Base-by-base conservation (phyloP, 2,888 invertebrate species). In the Thymelicus lineola region DNA sequence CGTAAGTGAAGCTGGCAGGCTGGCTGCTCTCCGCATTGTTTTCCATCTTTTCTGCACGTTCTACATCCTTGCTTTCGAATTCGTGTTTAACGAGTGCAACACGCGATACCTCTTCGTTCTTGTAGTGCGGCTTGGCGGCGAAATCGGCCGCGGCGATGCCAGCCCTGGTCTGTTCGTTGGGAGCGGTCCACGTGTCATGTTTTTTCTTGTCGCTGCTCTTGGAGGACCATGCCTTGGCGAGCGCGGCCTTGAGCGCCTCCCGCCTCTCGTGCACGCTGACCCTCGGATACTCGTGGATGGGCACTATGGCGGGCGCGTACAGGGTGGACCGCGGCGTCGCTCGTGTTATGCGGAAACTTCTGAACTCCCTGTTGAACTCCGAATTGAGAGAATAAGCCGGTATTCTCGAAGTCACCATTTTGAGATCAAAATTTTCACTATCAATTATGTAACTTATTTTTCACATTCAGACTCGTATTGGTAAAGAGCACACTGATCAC, bases 401-500 rank as follows among this genome's bases (percentile, higher is more conserved):
- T 91, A 95, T 94, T 85, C 95, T 94, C 86, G 95, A 95, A 85
- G 95, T 95, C 87, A 95, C 95, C 95, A 95, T 95, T 90, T 90
- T 93, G 93, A 93, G 93, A 92, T 91, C 92, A 88, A 91, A 89
- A 86, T 88, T 91, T 93, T 86, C 88, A 86, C 85, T 87, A 80
- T 75, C 71, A 81, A 77, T 82, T 78, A 77, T 77, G 76, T 81
- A 77, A 83, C 79, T 84, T 86, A 82, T 76, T 76, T 70, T 85
- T 86, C 87, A 88, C 89, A 82, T 80, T 83, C 79, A 84, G 86
- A 86, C 79, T 82, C 84, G 84, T 86, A 83, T 86, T 84, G 86
- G 83, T 88, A 92, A 89, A 82, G 84, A 87, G 86, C 87, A 86
- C 92, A 89, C 86, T 88, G 87, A 87, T 86, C 90, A 91, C 93